Percentiles rank a stretch among this genome's conserved stretches.
Evolutionary conservation across 2,888 invertebrate species (phyloP).

Genomic region (Pyrrhosoma nymphula): DNA sequence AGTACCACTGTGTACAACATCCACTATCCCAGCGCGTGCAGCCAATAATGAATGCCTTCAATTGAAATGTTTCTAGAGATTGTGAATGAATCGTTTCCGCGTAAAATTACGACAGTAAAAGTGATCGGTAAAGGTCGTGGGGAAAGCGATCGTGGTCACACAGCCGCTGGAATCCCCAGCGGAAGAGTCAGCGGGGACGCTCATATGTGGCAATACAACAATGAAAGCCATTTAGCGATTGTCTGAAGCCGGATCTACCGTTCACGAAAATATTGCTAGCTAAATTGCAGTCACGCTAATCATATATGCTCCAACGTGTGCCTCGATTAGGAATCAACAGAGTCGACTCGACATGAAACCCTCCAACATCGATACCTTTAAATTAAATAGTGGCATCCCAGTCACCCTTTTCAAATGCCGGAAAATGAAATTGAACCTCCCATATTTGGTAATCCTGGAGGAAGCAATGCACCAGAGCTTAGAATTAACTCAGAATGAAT

Average conservation of each 20-base stretch:
- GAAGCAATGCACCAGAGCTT: no score
- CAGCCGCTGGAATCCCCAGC: background rate
- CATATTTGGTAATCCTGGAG: no score
- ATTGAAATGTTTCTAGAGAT: background rate
- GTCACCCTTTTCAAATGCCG: background rate
- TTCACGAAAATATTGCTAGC: background rate
- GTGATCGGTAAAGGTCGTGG: background rate
- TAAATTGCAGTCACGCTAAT: background rate
- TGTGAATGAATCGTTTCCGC: background rate
- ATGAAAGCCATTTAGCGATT: background rate
- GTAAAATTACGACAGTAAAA: background rate
- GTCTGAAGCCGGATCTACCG: slow-evolving; percentile 10
- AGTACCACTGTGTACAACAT: no score
- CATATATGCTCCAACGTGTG: background rate
- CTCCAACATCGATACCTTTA: background rate
- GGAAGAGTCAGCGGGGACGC: background rate
- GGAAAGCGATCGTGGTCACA: background rate
- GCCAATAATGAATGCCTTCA: no score
- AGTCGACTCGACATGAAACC: background rate
- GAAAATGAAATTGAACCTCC: background rate
- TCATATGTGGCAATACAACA: background rate
- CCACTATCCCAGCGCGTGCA: no score
- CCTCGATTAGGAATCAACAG: background rate
- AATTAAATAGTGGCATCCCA: background rate
- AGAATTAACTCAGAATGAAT: no score